Evolutionary conservation across 2,113 vertebrate genomes (phyloP), one percentile per base, ranked within the genome.

Genomic region (Grallaria varia): DNA sequence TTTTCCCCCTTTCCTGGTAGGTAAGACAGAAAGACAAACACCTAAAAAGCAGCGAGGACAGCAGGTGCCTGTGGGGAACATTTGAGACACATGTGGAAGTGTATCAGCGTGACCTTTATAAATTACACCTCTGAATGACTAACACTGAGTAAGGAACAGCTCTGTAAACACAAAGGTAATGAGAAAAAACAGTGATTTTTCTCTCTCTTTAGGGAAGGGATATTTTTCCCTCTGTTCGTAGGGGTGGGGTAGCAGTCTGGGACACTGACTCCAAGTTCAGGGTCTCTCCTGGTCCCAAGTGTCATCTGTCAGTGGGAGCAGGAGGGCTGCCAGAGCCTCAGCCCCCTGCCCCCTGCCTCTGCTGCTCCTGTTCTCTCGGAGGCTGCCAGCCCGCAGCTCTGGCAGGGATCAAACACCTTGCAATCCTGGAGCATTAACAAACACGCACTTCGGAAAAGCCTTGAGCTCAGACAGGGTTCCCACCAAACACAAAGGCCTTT

Each of bases 401-500:
- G 77, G 84, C 31, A 40, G 7, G 90, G 69, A 80, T 92, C 88
- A 86, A 84, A 76, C 24, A 4, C 90, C 83, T 73, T 25, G 10
- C 49, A 69, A 95, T 33, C 77, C 81, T 5, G 0, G 25, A 69
- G 84, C 91, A 89, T 37, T 76, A 80, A 71, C 55, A 95, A 93
- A 87, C 67, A 95, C 89, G 89, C 87, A 69, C 59, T 78, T 75
- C 52, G 85, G 69, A 77, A 76, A 85, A 95, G 84, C 84, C 73
- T 40, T 0, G 30, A 84, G 60, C 77, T 94, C 63, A 90, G 45
- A 90, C 23, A 71, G 76, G 60, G 91, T 94, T 97, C 96, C 91
- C 96, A 97, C 84, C 96, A 52, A 91, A 95, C 84, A 95, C 93
- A 95, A 96, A 96, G 93, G 91, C 84, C 71, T 84, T 86, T 92